Base-by-base conservation (phyloP, 2,888 invertebrate species). In the Hyposoter dolosus region DNA sequence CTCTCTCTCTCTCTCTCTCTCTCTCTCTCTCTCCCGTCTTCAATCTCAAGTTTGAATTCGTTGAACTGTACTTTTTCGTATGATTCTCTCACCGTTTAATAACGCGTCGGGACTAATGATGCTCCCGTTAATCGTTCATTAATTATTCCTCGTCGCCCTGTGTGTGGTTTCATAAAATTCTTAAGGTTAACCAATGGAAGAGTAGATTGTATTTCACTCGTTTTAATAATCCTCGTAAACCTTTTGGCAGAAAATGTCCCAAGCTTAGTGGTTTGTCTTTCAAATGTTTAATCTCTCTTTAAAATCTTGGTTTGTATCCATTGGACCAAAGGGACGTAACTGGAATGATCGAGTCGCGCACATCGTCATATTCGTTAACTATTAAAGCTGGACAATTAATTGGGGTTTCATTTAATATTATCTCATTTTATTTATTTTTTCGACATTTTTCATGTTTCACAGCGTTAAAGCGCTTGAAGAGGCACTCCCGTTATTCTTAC, bases 151-250 rank as follows among this genome's bases (percentile, higher is more conserved):
- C 60, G 35, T 83, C 56, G 68, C 72, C 15, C 68, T 86, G 85
- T 86, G 87, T 83, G 83, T 84, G 40, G 40, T 88, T 84, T 50
- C 78, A 78, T 80, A 83, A 81, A 85, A 79, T 63, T 85, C 72
- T 71, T 78, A 81, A 56, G 82, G 78, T 83, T 47, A 72, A 80
- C 83, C 79, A 86, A 75, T 87, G 86, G 83, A 87, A 87, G 84
- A 87, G 82, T 83, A 83, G 78, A 81, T 82, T 63, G 74, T 68
- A 1, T 77, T 71, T 75, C 66, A 69, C 83, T 82, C 85, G 72
- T 77, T 75, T 53, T 12, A 77, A 63, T 78, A n/a, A 40, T 65
- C 50, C 0, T 50, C 45, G 56, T 71, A 32, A 53, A 63, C 19
- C 50, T 80, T 68, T 79, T 66, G 28, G 32, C n/a, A 23, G 28